phyloP scores from a whole-genome alignment of 1,140 invertebrate genomes.

The Macrotrachela quadricornifera region DNA sequence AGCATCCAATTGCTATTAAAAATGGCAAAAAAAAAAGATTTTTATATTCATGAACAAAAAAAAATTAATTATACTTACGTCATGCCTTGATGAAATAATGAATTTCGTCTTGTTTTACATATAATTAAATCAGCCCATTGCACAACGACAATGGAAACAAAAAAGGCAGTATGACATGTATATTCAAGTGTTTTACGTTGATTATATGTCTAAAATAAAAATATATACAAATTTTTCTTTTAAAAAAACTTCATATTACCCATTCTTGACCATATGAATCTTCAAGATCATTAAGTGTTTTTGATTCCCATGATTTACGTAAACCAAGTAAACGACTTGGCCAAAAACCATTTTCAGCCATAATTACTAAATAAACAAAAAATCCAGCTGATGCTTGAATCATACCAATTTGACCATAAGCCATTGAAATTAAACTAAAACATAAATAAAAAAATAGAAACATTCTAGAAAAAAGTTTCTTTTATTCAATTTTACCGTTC shows the following conservation, averaged over 20 bases:
- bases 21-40: not conserved
- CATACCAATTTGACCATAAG: conserved; percentile 40
- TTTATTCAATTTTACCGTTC: conserved; percentile 37
- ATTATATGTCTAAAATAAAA: conserved; percentile 53
- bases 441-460: not conserved
- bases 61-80: conserved; percentile 32
- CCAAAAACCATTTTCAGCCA: conserved; percentile 92
- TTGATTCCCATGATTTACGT: conserved; percentile 80
- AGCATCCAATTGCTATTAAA: conserved; percentile 26
- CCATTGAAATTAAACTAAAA: conserved; percentile 14
- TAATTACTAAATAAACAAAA: conserved; percentile 95
- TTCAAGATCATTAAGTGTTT: conserved; percentile 76
- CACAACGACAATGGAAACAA: conserved; percentile 87
- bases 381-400: conserved; percentile 96
- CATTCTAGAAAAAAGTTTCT: no score
- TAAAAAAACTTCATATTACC: conserved; percentile 12
- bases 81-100: conserved; percentile 91
- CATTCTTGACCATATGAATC: conserved; percentile 88
- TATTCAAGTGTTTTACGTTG: conserved; percentile 83
- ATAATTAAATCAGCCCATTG: conserved; percentile 97
- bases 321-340: conserved; percentile 63
- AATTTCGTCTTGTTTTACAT: conserved; percentile 87
- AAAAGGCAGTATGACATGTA: conserved; percentile 94
- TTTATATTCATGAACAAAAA: not conserved
- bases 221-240: conserved; percentile 27